Percentiles rank a stretch among this genome's conserved stretches.
Evolutionary conservation across 2,888 invertebrate genomes (phyloP).

Genomic region (Himalopsyche japonica): DNA sequence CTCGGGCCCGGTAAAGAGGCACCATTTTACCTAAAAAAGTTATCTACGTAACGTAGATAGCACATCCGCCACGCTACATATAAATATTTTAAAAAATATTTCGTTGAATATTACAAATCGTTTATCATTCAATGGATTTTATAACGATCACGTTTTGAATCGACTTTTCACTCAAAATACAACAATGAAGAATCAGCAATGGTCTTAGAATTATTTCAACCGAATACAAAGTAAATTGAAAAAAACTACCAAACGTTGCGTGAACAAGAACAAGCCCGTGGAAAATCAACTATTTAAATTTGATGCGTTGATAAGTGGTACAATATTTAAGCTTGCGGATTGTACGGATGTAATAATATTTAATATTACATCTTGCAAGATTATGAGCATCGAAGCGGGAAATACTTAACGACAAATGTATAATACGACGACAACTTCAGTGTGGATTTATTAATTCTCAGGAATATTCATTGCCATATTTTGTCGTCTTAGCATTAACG

Average conservation of each 20-base stretch:
- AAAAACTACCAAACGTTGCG: background rate
- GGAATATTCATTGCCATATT: background rate
- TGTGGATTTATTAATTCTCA: background rate
- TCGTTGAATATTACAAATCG: no score
- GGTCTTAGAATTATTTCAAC: background rate
- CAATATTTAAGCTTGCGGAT: background rate
- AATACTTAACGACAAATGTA: background rate
- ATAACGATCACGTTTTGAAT: no score
- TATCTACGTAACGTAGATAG: no score
- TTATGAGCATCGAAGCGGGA: background rate
- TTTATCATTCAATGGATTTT: no score
- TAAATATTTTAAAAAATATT: no score
- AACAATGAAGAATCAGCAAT: no score
- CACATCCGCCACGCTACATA: no score
- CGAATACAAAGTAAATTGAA: background rate
- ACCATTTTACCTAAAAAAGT: no score
- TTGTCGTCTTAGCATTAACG: background rate
- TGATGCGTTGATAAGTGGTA: background rate
- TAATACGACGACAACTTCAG: background rate
- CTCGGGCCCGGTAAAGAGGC: no score
- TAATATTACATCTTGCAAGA: background rate
- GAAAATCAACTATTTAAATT: background rate
- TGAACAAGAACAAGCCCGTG: background rate
- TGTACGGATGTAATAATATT: background rate
- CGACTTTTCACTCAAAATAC: no score